Percentiles rank a stretch among this genome's conserved stretches.
Conservation (phyloP, 2,888 invertebrate species). For the Myopa testacea region DNA sequence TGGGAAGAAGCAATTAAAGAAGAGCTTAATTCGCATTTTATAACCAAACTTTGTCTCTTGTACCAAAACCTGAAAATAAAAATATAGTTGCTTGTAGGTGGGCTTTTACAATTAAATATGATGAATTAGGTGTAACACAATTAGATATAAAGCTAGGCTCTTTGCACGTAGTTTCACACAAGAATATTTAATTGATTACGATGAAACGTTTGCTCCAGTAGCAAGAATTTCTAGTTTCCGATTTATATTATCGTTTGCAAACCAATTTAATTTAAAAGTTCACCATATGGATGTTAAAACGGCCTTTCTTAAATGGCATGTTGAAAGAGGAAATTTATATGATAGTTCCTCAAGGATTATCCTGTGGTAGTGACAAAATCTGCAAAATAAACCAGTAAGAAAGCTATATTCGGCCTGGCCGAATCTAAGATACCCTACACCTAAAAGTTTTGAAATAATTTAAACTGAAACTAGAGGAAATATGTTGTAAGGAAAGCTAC, state of each 20-base stretch:
- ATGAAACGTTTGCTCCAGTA: too few species aligned
- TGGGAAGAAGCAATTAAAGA: constrained; percentile 49
- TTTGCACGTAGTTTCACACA: background rate
- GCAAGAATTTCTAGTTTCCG: background rate
- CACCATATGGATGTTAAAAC: constrained; percentile 2
- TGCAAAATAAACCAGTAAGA: too few species aligned
- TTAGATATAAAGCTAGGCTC: background rate
- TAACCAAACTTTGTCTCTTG: constrained; percentile 49
- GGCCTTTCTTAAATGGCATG: background rate
- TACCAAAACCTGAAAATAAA: background rate
- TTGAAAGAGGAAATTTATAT: background rate
- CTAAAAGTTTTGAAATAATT: too few species aligned
- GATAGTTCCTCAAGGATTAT: background rate
- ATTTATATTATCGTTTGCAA: background rate
- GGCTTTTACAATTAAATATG: background rate
- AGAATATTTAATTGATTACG: too few species aligned
- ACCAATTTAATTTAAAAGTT: constrained; percentile 6
- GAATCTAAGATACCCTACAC: too few species aligned
- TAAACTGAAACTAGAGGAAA: too few species aligned
- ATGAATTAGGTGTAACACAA: background rate
- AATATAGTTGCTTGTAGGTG: constrained; percentile 29
- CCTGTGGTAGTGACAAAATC: background rate
- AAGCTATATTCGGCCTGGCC: too few species aligned
- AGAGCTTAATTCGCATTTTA: constrained; percentile 47
- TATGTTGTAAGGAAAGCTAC: too few species aligned